These are phyloP conservation scores for Tringa solitaria DNA, from an alignment of 2,113 vertebrate genomes.

Conservation along the genomic window DNA sequence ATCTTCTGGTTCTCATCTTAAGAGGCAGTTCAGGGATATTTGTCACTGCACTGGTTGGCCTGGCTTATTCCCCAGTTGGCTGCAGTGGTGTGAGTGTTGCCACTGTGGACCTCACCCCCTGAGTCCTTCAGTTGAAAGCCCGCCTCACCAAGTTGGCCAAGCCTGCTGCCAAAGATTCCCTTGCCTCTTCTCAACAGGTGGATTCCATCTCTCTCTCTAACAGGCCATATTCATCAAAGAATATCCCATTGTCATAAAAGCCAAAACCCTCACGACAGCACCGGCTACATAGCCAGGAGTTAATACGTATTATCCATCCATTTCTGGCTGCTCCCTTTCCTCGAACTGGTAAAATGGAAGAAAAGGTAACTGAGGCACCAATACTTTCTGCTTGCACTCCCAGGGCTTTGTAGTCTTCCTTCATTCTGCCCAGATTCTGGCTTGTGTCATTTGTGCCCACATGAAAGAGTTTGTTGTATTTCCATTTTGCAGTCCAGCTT, in stretches of 20 bases:
- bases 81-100: neutral
- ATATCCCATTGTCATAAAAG: neutral
- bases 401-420: neutral
- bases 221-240: neutral
- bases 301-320: neutral
- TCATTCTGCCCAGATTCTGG: neutral
- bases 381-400: neutral
- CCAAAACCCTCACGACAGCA: neutral
- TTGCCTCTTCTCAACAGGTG: neutral
- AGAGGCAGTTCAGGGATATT: neutral
- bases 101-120: neutral
- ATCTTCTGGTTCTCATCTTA: neutral
- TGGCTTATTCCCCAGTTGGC: neutral
- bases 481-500: neutral
- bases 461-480: neutral
- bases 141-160: neutral
- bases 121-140: neutral
- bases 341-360: neutral
- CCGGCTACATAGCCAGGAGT: neutral
- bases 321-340: neutral
- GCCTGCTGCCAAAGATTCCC: neutral
- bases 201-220: neutral
- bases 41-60: neutral
- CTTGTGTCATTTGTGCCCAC: neutral
- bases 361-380: neutral